phyloP scores from a whole-genome alignment of 2,888 invertebrate genomes.

The Andrena marginata region DNA sequence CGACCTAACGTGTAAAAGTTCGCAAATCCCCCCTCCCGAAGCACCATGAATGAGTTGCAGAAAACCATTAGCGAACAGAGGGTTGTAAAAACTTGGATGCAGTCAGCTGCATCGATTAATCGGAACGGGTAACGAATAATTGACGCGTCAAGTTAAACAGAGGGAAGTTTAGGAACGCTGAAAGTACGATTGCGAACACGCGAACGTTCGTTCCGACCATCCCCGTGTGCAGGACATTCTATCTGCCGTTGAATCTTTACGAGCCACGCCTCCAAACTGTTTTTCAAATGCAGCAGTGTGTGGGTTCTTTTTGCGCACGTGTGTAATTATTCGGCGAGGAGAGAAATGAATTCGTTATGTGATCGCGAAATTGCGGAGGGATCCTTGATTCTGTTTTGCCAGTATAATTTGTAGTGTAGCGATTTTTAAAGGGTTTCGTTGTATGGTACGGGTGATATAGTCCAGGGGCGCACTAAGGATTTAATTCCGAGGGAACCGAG shows the following conservation, averaged over 20 bases:
- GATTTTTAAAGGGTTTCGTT: too few species aligned
- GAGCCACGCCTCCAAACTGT: not conserved
- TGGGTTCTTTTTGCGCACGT: not conserved
- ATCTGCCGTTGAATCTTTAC: constrained; percentile 3
- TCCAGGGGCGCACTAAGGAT: too few species aligned
- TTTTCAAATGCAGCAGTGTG: not conserved
- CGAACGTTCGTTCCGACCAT: constrained; percentile 30
- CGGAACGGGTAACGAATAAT: constrained; percentile 40
- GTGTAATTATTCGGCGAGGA: constrained; percentile 18
- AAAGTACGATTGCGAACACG: constrained; percentile 37
- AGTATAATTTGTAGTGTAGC: too few species aligned
- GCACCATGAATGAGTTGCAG: not conserved
- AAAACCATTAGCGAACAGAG: constrained; percentile 19
- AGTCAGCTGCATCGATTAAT: constrained; percentile 24
- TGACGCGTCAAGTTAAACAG: constrained; percentile 48
- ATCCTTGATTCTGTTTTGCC: too few species aligned
- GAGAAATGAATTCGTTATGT: not conserved
- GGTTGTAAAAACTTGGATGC: constrained; percentile 39
- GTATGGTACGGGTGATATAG: too few species aligned
- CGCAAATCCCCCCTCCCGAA: not conserved
- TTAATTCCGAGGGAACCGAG: too few species aligned
- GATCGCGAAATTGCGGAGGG: too few species aligned
- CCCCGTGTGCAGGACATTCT: not conserved
- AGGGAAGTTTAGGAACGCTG: constrained; percentile 24
- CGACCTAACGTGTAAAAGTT: constrained; percentile 3